Base-by-base conservation (phyloP, 37 sponge, comb jelly and placozoan species). In the Theonella swinhoei region DNA sequence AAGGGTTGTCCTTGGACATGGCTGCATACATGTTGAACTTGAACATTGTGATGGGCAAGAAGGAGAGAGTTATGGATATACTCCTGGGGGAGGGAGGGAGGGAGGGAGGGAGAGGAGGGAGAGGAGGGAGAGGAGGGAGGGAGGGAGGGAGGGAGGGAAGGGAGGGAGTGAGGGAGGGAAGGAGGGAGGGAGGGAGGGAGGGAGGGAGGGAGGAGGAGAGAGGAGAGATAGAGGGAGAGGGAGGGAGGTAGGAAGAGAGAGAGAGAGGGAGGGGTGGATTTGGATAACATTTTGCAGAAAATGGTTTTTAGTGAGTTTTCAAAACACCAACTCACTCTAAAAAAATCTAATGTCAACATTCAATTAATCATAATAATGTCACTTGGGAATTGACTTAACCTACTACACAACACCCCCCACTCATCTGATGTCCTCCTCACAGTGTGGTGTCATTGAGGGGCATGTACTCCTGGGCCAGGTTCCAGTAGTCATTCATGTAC, bases 401-500 rank as follows among this genome's bases (percentile, higher is more conserved):
- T n/a, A n/a, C n/a, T n/a, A 54, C 59, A 47, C 14, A 14, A 47
- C 54, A 47, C 7, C 54, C 7, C 54, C 11, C 54, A 7, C 54
- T 14, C 54, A 47, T 17, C 7, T 71, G 40, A 17, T 71, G 39
- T 36, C 7, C 7, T 54, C 14, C 95, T 85, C 54, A 93, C 95
- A 80, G 81, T 58, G 87, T 87, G 42, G 99, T 94, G 59, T 92
- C 86, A 78, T 98, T 98, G 70, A 98, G 62, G 9, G 99, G 99
- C 79, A 88, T 81, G 79, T 96, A 92, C 72, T 98, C 99, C 72
- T 87, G 84, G 31, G 85, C 88, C 47, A 98, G 86, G 58, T 98
- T 96, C 99, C 99, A 98, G 82, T 95, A 98, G 72, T 94, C 93
- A 81, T 96, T 96, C 69, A 96, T 42, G 79, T 93, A 96, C 25